phyloP scores from a whole-genome alignment of 2,888 invertebrate species.

The Andrena minutula region DNA sequence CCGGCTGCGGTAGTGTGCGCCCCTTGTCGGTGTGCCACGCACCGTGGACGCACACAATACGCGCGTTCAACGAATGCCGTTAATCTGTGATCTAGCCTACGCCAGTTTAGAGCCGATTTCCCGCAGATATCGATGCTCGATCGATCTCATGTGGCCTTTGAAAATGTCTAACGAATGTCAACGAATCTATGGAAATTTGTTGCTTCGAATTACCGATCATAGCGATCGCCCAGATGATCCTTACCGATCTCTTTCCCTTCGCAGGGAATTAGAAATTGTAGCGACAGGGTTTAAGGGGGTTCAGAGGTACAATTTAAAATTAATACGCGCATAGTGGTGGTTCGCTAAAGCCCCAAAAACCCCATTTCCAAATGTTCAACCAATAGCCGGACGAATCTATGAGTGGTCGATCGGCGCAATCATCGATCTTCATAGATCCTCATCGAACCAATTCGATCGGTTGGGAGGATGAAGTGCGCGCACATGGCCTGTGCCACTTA shows the following conservation, averaged over 20 bases:
- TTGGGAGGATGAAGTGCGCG: constrained; percentile 31
- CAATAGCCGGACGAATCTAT: neutral
- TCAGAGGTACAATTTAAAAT: too few species aligned
- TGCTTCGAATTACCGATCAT: neutral
- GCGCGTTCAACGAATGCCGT: constrained; percentile 47
- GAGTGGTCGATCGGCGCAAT: neutral
- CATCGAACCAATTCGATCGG: constrained; percentile 47
- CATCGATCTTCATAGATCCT: constrained; percentile 44
- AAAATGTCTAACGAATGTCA: neutral
- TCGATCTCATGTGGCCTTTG: neutral
- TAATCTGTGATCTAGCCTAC: constrained; percentile 24
- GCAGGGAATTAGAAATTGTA: too few species aligned
- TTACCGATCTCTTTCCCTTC: too few species aligned
- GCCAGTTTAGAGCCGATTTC: constrained; percentile 12
- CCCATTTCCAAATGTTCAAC: neutral
- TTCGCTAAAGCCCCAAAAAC: too few species aligned
- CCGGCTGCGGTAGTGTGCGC: constrained; percentile 51
- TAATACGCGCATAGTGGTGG: too few species aligned
- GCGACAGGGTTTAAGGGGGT: too few species aligned
- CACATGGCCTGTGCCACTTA: constrained; percentile 61
- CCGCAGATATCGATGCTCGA: neutral
- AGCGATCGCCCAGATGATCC: too few species aligned
- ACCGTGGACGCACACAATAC: constrained; percentile 51
- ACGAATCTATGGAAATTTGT: too few species aligned
- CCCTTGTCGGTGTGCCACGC: constrained; percentile 61